A percentile compares a stretch with the other conserved stretches of the same genome.
Evolutionary conservation across 30 jellyfish, hydroid and myxozoan genomes (phyloP).

Genomic region (Aurelia sp.): DNA sequence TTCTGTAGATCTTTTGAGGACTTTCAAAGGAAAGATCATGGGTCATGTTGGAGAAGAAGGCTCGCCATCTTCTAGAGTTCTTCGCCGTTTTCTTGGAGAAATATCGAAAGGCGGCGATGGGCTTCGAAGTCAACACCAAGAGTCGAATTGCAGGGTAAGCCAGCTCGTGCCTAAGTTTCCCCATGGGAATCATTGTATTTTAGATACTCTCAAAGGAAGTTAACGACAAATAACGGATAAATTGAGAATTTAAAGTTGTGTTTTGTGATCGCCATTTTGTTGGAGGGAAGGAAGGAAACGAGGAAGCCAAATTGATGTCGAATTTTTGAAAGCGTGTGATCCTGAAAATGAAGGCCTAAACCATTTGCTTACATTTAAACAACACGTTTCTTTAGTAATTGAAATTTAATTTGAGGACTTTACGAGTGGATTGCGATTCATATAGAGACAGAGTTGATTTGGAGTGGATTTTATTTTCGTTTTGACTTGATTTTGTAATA

Average conservation of each 20-base stretch:
- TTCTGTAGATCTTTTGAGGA: background rate
- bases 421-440: too few species aligned
- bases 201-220: too few species aligned
- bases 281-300: slow-evolving; percentile 31
- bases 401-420: too few species aligned
- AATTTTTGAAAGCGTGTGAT: too few species aligned
- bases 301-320: background rate
- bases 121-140: background rate
- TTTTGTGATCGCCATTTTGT: slow-evolving; percentile 55
- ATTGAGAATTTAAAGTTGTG: background rate
- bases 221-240: background rate
- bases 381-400: too few species aligned
- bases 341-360: too few species aligned
- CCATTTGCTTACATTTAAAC: too few species aligned
- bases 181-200: too few species aligned
- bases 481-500: too few species aligned
- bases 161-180: too few species aligned
- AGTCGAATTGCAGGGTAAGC: background rate
- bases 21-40: background rate
- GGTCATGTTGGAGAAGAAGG: slow-evolving; percentile 53
- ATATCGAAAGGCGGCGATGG: background rate
- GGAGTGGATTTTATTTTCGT: too few species aligned
- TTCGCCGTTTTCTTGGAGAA: slow-evolving; percentile 3
- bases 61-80: slow-evolving; percentile 46
- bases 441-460: too few species aligned